Conservation (phyloP, 2,113 vertebrate genomes). For the Scomber scombrus region DNA sequence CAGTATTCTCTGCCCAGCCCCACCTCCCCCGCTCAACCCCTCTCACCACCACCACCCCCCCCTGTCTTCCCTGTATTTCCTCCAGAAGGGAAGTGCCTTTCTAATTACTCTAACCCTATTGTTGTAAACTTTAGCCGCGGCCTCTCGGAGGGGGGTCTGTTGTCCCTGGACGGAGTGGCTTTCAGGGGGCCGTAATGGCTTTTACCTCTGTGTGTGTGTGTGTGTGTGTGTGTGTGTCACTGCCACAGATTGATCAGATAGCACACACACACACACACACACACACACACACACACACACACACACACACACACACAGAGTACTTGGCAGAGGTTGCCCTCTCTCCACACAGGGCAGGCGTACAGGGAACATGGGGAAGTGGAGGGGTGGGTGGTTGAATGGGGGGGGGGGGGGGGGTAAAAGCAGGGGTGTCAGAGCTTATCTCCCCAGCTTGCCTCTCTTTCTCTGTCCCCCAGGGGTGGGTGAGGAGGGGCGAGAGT, state of each 20-base stretch:
- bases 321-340: slow-evolving; percentile 47
- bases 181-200: slow-evolving; percentile 74
- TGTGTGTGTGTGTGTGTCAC: slow-evolving; percentile 28
- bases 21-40: neutral
- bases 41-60: neutral
- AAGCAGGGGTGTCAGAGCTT: slow-evolving; percentile 48
- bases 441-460: slow-evolving; percentile 65
- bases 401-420: slow-evolving; percentile 4
- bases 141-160: slow-evolving; percentile 69
- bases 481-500: slow-evolving; percentile 54
- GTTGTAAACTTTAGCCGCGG: slow-evolving; percentile 76
- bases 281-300: slow-evolving; percentile 38
- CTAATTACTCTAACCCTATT: slow-evolving; percentile 80
- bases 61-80: slow-evolving; percentile 40
- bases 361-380: slow-evolving; percentile 45
- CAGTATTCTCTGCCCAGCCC: neutral
- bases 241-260: slow-evolving; percentile 73
- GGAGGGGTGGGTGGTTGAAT: slow-evolving; percentile 27
- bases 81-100: slow-evolving; percentile 71
- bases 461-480: slow-evolving; percentile 54
- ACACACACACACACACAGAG: slow-evolving; percentile 36
- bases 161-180: slow-evolving; percentile 75
- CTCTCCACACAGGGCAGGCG: slow-evolving; percentile 40
- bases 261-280: slow-evolving; percentile 34
- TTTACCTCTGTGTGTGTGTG: slow-evolving; percentile 62